Evolutionary conservation across 2,113 vertebrate species (phyloP).

Genomic region (Rhineura floridana): DNA sequence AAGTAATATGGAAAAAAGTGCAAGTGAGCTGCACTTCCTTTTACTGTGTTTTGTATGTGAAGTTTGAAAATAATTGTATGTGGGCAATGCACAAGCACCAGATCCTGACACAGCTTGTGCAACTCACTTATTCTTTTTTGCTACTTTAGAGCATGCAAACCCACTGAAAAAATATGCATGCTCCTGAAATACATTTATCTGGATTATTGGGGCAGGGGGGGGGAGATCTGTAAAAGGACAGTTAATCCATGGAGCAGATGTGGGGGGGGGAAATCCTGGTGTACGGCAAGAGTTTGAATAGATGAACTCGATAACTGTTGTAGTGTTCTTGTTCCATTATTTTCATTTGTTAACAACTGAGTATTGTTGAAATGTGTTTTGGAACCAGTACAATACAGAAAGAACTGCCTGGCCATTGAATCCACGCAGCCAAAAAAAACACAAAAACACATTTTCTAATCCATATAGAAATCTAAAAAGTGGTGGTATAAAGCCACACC

Average conservation of each 20-base stretch:
- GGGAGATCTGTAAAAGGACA: not conserved
- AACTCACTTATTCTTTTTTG: not conserved
- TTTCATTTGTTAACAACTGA: not conserved
- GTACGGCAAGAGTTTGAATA: not conserved
- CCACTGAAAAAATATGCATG: not conserved
- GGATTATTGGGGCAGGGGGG: not conserved
- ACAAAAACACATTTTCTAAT: not conserved
- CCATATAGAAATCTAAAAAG: not conserved
- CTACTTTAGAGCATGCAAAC: not conserved
- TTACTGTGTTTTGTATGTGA: not conserved
- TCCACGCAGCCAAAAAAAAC: not conserved
- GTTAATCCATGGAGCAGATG: not conserved
- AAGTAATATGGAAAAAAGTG: not conserved
- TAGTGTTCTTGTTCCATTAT: not conserved
- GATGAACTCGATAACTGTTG: not conserved
- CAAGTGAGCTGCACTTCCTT: not conserved
- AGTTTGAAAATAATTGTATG: not conserved
- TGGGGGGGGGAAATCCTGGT: not conserved
- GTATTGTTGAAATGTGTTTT: not conserved
- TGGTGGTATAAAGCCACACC: not conserved
- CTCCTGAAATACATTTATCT: not conserved
- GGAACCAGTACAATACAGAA: not conserved
- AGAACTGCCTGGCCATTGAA: not conserved
- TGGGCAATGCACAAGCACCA: not conserved
- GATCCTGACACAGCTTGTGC: not conserved